Base-by-base conservation (phyloP, 2,797 vertebrate genomes). In the Pempheris klunzingeri region DNA sequence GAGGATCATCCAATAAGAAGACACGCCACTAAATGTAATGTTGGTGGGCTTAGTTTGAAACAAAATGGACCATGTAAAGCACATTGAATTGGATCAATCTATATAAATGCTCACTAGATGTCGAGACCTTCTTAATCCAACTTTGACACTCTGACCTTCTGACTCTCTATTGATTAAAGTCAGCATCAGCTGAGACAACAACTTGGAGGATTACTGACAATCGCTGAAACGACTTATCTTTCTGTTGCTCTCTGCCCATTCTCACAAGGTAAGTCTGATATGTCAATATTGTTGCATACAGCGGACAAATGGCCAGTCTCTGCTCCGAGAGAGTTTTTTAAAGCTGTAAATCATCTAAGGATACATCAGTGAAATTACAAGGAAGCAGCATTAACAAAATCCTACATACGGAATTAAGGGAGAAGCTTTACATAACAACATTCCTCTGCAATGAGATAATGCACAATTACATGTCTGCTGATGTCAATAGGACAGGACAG, bases 281-380 rank as follows among this genome's bases (percentile, higher is more conserved):
- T 32, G 36, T 77, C 57, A 60, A 59, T 32, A 50, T 32, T 49
- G 39, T 36, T 68, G 17, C 30, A 61, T 63, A 47, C 22, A 52
- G 67, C 49, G 72, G 64, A 84, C 67, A 80, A 88, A 83, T 66
- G 65, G 59, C 41, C 65, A 49, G 41, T 58, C 58, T 69, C 70
- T 62, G 32, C 14, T 44, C 53, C 62, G 50, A 49, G 44, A 74
- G 78, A 57, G 39, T 70, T 80, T 84, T 84, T 83, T 77, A 86
- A 90, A 88, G 78, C 87, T 76, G 78, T 86, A 84, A 88, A 88
- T 92, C 86, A 91, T 79, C 63, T 58, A 74, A 67, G 75, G 84
- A 85, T 75, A 82, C 89, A 92, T 90, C 88, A 90, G 76, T 69
- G 38, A 84, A 92, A 94, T 90, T 91, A 90, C 81, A 73, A 71